A percentile compares a stretch with the other conserved stretches of the same genome.
Evolutionary conservation across 2,797 vertebrate genomes (phyloP).

Genomic region (Australoheros facetus): DNA sequence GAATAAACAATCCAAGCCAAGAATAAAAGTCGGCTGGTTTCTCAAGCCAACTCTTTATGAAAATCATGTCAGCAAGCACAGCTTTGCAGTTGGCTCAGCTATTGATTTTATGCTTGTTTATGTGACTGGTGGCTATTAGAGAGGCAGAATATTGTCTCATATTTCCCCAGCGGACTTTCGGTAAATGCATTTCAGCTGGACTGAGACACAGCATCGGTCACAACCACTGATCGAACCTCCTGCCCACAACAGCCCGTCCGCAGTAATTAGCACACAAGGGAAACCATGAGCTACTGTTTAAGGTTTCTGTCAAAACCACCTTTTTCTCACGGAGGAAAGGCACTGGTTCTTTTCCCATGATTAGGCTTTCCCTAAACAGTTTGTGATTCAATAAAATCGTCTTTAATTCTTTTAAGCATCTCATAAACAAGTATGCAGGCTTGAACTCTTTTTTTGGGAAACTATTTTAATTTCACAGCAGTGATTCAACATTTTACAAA

Average conservation of each 20-base stretch:
- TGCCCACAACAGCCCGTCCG: conserved; percentile 64
- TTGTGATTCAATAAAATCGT: neutral
- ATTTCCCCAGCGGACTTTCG: conserved; percentile 65
- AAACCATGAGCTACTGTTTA: conserved; percentile 45
- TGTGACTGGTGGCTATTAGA: conserved; percentile 69
- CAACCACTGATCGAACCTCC: conserved; percentile 51
- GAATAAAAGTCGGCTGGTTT: conserved; percentile 28
- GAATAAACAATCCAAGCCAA: conserved; percentile 13
- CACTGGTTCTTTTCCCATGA: conserved; percentile 1
- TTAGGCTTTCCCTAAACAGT: neutral
- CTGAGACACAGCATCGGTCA: conserved; percentile 58
- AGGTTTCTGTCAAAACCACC: conserved; percentile 36
- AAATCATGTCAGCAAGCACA: conserved; percentile 43
- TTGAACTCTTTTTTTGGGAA: neutral
- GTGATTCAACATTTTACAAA: too few species aligned
- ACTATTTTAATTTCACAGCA: neutral
- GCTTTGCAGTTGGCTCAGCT: conserved; percentile 40
- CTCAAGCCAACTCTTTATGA: conserved; percentile 14
- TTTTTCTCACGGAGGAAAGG: conserved; percentile 14
- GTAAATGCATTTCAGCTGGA: conserved; percentile 75
- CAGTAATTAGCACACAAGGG: conserved; percentile 76
- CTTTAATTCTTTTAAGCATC: conserved; percentile 31
- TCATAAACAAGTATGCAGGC: neutral
- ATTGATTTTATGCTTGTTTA: conserved; percentile 76
- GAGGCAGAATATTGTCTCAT: conserved; percentile 69